Evolutionary conservation across 2,797 vertebrate species (phyloP).

Genomic region (Diplodus puntazzo): DNA sequence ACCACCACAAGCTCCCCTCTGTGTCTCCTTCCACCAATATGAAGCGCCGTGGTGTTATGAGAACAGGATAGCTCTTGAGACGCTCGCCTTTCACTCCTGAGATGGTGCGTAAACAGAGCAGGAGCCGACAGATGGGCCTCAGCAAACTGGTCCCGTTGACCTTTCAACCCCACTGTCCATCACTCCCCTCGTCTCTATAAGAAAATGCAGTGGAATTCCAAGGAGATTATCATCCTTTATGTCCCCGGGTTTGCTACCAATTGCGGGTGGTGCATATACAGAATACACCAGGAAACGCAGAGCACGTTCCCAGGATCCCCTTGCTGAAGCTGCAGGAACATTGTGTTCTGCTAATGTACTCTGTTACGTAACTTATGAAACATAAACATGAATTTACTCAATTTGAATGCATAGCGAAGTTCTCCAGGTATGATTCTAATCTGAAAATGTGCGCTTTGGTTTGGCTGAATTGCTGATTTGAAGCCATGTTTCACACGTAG

Average conservation of each 20-base stretch:
- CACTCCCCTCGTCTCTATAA: slow-evolving; percentile 73
- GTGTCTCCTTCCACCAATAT: slow-evolving; percentile 68
- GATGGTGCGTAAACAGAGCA: slow-evolving; percentile 84
- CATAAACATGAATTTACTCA: slow-evolving; percentile 25
- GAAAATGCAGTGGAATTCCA: slow-evolving; percentile 82
- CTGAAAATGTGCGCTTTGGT: slow-evolving; percentile 36
- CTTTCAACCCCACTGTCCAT: slow-evolving; percentile 86
- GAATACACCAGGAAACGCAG: slow-evolving; percentile 55
- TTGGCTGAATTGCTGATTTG: slow-evolving; percentile 35
- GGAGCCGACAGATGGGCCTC: slow-evolving; percentile 85
- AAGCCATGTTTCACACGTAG: slow-evolving; percentile 14
- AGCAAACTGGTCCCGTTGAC: slow-evolving; percentile 86
- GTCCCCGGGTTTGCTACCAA: slow-evolving; percentile 64
- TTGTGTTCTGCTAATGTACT: slow-evolving; percentile 29
- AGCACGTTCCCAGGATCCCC: slow-evolving; percentile 63
- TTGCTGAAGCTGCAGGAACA: slow-evolving; percentile 1
- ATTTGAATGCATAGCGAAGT: slow-evolving; percentile 14
- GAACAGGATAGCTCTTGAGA: slow-evolving; percentile 83
- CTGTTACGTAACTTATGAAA: slow-evolving; percentile 7
- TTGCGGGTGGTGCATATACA: slow-evolving; percentile 62
- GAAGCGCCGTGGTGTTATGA: slow-evolving; percentile 78
- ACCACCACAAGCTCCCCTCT: slow-evolving; percentile 73
- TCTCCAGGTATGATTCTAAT: slow-evolving; percentile 25
- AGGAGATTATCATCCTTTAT: slow-evolving; percentile 85
- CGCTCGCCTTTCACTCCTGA: slow-evolving; percentile 81